Evolutionary conservation across 2,888 invertebrate genomes (phyloP), one percentile per base, ranked within the genome.

Genomic region (Callyntrura sp.): DNA sequence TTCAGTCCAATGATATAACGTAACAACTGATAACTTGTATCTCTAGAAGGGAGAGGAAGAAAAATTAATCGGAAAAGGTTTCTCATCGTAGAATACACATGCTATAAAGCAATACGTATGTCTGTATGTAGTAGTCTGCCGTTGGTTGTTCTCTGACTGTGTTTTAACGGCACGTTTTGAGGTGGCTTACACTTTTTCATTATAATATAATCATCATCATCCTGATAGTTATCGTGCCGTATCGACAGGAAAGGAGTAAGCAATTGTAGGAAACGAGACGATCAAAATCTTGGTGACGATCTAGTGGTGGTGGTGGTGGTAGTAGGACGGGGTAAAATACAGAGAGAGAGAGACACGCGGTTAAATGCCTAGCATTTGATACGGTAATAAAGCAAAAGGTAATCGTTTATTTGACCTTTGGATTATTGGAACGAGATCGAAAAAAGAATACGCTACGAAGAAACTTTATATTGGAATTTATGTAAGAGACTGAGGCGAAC

Each of bases 401-500:
- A 84, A 88, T 88, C 76, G 88, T 84, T 84, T 84, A 81, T 88
- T 88, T 88, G 88, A 88, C 88, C 83, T 88, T 88, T 84, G 68
- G 88, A 88, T 83, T 88, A 84, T 78, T 88, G 88, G 73, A 86
- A 81, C 35, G 35, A 48, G 68, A 85, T 55, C 35, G 83, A 83
- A 35, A 83, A 83, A 55, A 51, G 48, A 65, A 12, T 48, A 62
- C 23, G 57, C 70, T 12, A 8, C 14, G 28, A 51, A 28, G 79
- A 57, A 79, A 57, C 25, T 57, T 79, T n/a, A n/a, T n/a, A 55
- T 79, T 78, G 78, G 55, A 57, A 79, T 79, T 79, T 79, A 57
- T 79, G 25, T 48, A 51, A 48, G 51, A 48, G 28, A 57, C 70
- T 79, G 20, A 6, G 62, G 25, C 25, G 12, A 14, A 73, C 17